Evolutionary conservation across 1,140 invertebrate species (phyloP), one percentile per base, ranked within the genome.

Genomic region (Hylaeus volcanicus): DNA sequence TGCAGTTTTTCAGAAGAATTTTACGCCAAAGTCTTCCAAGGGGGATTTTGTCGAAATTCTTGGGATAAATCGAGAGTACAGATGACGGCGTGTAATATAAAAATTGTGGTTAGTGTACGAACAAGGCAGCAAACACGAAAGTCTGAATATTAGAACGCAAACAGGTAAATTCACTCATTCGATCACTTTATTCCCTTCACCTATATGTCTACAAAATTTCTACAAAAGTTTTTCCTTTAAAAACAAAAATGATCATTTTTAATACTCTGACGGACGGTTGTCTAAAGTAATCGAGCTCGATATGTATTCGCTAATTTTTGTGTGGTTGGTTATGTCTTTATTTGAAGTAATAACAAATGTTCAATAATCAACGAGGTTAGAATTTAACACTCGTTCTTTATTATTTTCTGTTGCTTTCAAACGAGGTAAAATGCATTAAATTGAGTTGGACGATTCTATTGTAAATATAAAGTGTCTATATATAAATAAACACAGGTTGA

Each of bases 11-110:
- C 14, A 26, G 39, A 1, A 71, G 41, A 8, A 48, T 72, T 5
- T 37, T 43, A 11, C 58, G 37, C 63, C 37, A 48, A 76, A 70
- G 58, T 8, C 26, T 45, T 61, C 45, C n/a, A 48, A 55, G 64
- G 11, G 39, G 26, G 70, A 26, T 65, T 39, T 14, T n/a, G n/a
- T 68, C 51, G 12, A 58, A 11, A 56, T 5, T 37, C 48, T 70
- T 71, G 65, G 12, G 11, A 60, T 76, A 43, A 43, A 12, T 45
- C 58, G 26, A 55, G 48, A 43, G 60, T 63, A 71, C 87, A 88
- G 79, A 89, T 89, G 88, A 89, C 83, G 81, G 60, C 79, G 73
- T 53, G 71, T 9, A 53, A 48, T 74, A 26, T 26, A 26, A 72
- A 81, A 66, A 55, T 81, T 48, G 51, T 26, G 79, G 83, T 81